Base-by-base conservation (phyloP, 2,113 vertebrate species). In the Pteronura brasiliensis region DNA sequence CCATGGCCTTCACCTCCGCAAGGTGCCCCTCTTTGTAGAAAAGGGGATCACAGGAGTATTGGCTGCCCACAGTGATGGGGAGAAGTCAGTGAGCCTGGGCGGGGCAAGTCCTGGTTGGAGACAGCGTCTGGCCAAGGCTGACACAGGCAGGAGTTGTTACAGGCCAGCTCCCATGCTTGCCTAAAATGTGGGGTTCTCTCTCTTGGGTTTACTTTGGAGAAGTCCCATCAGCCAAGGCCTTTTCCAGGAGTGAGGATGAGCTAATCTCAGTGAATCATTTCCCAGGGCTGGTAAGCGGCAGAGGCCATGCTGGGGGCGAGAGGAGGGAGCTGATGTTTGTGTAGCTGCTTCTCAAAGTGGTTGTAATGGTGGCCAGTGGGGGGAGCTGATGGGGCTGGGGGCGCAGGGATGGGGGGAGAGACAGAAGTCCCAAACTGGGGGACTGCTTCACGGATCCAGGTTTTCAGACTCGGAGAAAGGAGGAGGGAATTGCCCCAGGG, bases 221-320 rank as follows among this genome's bases (percentile, higher is more conserved):
- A 82, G 52, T 63, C 25, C 63, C 13, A 4, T n/a, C 63, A 20
- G 42, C 74, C 8, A 2, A 61, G 44, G 74, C 83, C n/a, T 81
- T 63, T 39, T 61, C 25, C 39, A 29, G 25, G 14, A 29, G 94
- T 5, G 0, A 61, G 6, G 11, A 63, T 0, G 13, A 55, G 42
- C 72, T 49, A 59, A 14, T 42, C 27, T 69, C 72, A 27, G 39
- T 34, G 63, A 67, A 6, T 61, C 81, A 49, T 23, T 74, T 88
- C 55, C 74, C 23, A 52, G 29, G 12, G 23, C 1, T 55, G 34
- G 82, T 49, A 52, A 72, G 74, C 7, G 59, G 39, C 61, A n/a
- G 52, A 44, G 7, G 4, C 14, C n/a, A 74, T 14, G 4, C 4
- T 20, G 52, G 72, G 52, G 13, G 14, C 0, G 0, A 39, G 20